phyloP scores from a whole-genome alignment of 2,113 vertebrate genomes.

The Haemorhous mexicanus region DNA sequence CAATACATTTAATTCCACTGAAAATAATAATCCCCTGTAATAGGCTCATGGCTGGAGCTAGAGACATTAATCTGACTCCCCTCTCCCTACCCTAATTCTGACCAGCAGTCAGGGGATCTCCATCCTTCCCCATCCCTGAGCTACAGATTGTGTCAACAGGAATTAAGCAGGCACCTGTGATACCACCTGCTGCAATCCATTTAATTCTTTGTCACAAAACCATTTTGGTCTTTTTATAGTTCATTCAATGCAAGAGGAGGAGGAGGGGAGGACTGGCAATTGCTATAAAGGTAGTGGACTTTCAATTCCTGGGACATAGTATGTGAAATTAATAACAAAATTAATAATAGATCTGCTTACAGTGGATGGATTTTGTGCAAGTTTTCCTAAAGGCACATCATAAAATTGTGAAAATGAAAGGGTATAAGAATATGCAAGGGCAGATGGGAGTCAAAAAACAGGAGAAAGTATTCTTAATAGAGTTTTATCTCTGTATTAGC shows the following conservation, averaged over 20 bases:
- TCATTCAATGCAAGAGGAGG: background rate
- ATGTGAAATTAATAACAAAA: background rate
- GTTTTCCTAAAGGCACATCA: background rate
- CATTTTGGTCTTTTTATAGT: conserved; percentile 52
- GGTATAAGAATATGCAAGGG: background rate
- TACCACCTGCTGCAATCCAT: conserved; percentile 29
- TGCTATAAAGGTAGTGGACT: background rate
- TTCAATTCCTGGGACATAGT: background rate
- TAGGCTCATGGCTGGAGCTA: conserved; percentile 38
- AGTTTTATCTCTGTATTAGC: background rate
- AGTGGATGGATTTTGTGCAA: background rate
- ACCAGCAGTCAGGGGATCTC: conserved; percentile 19
- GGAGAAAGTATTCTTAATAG: background rate
- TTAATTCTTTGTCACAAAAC: conserved; percentile 48
- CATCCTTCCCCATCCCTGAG: background rate
- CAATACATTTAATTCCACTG: conserved; percentile 37
- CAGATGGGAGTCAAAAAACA: background rate
- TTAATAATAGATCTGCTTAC: background rate
- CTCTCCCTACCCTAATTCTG: conserved; percentile 38
- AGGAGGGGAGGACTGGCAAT: background rate
- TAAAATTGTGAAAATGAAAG: background rate
- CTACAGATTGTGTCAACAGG: conserved; percentile 17
- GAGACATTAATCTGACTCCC: conserved; percentile 35
- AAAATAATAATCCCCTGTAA: conserved; percentile 60
- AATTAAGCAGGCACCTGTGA: conserved; percentile 50